phyloP scores from a whole-genome alignment of 2,797 vertebrate genomes.

The Champsocephalus esox region DNA sequence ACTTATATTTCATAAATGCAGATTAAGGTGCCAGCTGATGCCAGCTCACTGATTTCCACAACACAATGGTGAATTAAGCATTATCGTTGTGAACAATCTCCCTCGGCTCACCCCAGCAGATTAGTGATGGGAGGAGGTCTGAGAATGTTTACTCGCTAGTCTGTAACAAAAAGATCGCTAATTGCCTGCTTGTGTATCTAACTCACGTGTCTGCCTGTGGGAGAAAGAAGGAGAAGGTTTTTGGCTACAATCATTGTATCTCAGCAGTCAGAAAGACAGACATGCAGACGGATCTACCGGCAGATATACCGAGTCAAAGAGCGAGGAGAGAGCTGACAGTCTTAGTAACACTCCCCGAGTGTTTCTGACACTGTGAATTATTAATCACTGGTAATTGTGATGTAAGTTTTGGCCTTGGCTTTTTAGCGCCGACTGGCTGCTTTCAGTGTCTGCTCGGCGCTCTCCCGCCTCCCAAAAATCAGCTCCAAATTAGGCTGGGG shows the following conservation, averaged over 20 bases:
- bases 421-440: constrained; percentile 44
- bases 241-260: neutral
- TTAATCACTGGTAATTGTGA: constrained; percentile 66
- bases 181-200: constrained; percentile 55
- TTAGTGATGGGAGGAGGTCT: constrained; percentile 55
- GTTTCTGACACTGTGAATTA: constrained; percentile 65
- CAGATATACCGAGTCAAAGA: constrained; percentile 23
- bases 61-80: constrained; percentile 46
- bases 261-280: constrained; percentile 6
- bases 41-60: constrained; percentile 46
- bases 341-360: constrained; percentile 50
- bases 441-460: constrained; percentile 20
- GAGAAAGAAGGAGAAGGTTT: constrained; percentile 22
- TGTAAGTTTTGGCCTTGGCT: constrained; percentile 44
- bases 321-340: constrained; percentile 25
- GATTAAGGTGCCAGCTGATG: constrained; percentile 67
- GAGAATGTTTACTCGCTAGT: constrained; percentile 52
- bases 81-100: constrained; percentile 54
- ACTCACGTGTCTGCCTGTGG: constrained; percentile 39
- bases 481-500: constrained; percentile 37
- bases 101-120: constrained; percentile 41
- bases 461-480: constrained; percentile 7
- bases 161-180: constrained; percentile 55
- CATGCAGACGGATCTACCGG: constrained; percentile 19
- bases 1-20: constrained; percentile 65